Percentiles rank a stretch among this genome's conserved stretches.
Conservation (phyloP, 2,888 invertebrate species). For the Lycophotia porphyrea region DNA sequence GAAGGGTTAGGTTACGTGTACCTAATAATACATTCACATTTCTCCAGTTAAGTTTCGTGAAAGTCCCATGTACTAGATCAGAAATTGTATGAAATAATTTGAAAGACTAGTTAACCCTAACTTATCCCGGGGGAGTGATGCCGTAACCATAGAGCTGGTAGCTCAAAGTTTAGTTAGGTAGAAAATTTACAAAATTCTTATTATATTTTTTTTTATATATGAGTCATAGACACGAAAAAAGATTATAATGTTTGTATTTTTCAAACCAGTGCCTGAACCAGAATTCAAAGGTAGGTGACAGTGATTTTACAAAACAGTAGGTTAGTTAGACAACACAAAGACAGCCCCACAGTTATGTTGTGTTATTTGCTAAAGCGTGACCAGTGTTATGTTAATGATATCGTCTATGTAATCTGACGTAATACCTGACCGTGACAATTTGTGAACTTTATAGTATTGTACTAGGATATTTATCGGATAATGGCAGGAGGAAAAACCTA, state of each 20-base stretch:
- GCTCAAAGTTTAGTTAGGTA: no score
- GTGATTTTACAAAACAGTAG: background rate
- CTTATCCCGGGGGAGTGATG: no score
- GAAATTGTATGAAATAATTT: background rate
- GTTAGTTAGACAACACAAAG: background rate
- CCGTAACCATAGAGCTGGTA: no score
- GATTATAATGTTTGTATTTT: no score
- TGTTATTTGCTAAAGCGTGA: constrained; percentile 31
- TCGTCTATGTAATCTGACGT: constrained; percentile 30
- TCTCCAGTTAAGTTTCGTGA: no score
- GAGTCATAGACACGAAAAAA: no score
- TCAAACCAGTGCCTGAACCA: background rate
- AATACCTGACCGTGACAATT: constrained; percentile 55
- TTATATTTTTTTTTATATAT: no score
- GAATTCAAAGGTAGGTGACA: background rate
- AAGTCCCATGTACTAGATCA: no score
- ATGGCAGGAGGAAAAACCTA: constrained; percentile 38
- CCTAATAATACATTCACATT: no score
- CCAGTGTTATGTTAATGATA: constrained; percentile 40
- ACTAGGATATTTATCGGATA: constrained; percentile 23
- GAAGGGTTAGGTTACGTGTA: no score
- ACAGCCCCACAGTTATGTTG: background rate
- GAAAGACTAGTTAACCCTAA: background rate
- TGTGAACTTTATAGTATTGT: constrained; percentile 38
- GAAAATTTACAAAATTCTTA: no score